Evolutionary conservation across 2,113 vertebrate species (phyloP).

Genomic region (Xerus inauris): DNA sequence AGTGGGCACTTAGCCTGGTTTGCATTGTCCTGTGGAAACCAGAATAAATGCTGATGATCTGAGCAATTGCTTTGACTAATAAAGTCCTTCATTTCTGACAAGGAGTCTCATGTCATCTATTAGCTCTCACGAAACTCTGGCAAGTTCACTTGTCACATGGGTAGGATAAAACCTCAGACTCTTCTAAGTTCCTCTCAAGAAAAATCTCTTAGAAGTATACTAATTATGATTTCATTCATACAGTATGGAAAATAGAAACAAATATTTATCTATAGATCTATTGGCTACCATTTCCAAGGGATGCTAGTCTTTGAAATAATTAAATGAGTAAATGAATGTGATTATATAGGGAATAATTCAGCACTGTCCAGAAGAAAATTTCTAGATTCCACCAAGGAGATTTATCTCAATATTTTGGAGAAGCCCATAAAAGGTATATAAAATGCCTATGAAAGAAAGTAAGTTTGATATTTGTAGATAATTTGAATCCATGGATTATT

Average conservation of each 20-base stretch:
- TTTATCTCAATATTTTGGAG: slow-evolving; percentile 17
- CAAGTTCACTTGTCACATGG: background rate
- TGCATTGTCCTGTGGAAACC: background rate
- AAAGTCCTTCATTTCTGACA: background rate
- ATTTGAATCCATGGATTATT: background rate
- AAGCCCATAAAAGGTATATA: background rate
- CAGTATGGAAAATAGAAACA: background rate
- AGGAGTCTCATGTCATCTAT: background rate
- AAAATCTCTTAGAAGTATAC: background rate
- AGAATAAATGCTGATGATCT: background rate
- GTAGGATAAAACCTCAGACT: background rate
- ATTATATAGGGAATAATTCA: background rate
- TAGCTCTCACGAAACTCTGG: background rate
- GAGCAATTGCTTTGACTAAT: background rate
- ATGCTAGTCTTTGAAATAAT: background rate
- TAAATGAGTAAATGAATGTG: slow-evolving; percentile 12
- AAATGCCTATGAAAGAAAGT: background rate
- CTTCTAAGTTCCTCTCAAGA: background rate
- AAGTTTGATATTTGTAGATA: background rate
- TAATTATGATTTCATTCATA: slow-evolving; percentile 4
- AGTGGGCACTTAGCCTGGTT: background rate
- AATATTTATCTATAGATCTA: background rate
- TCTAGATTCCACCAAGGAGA: background rate
- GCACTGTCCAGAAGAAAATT: background rate
- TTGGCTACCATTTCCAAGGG: background rate